A percentile compares a stretch with the other conserved stretches of the same genome.
Evolutionary conservation across 2,113 vertebrate species (phyloP).

Genomic region (Sylvicapra grimmia): DNA sequence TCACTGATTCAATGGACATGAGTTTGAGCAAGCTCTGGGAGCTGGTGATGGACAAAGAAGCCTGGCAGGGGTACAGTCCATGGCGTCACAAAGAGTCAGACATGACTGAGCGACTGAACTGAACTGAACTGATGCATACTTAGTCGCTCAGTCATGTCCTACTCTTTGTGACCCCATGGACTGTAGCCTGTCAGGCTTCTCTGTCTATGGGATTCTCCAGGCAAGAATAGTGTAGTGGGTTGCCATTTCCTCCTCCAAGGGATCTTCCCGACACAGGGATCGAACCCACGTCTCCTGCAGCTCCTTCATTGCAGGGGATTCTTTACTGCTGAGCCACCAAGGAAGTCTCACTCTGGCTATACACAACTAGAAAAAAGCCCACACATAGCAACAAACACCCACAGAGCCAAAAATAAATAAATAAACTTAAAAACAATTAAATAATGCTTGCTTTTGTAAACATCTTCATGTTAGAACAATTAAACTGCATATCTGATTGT

Average conservation of each 20-base stretch:
- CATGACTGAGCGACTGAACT: not conserved
- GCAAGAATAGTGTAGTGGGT: not conserved
- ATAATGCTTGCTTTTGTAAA: not conserved
- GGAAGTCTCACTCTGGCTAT: accelerated
- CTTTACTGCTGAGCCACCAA: not conserved
- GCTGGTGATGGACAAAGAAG: not conserved
- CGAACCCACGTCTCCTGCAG: accelerated
- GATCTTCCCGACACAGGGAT: not conserved
- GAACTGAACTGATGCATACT: not conserved
- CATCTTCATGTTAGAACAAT: not conserved
- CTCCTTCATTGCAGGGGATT: not conserved
- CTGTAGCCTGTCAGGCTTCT: not conserved
- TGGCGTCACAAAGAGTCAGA: not conserved
- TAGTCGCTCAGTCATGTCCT: not conserved
- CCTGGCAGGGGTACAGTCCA: not conserved
- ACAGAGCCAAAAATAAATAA: not conserved
- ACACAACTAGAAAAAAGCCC: not conserved
- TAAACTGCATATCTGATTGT: not conserved
- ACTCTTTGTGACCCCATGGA: not conserved
- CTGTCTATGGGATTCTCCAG: not conserved
- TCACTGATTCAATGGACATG: not conserved
- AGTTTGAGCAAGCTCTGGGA: not conserved
- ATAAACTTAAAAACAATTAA: not conserved
- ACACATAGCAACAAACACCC: not conserved
- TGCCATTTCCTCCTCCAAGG: not conserved